These are phyloP conservation scores for Malurus elegans DNA, from an alignment of 2,113 vertebrate species.

Conservation along the genomic window DNA sequence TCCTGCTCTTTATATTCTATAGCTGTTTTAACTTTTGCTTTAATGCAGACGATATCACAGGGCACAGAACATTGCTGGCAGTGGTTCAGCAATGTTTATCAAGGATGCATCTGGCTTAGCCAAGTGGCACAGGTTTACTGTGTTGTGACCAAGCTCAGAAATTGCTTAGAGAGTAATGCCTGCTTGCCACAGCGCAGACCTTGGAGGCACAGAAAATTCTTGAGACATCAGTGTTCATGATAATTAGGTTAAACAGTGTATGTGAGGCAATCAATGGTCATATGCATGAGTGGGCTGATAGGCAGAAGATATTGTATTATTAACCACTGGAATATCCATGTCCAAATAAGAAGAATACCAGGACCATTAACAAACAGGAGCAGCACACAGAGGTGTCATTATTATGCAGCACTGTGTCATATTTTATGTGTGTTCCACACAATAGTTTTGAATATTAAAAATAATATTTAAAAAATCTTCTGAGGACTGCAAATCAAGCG, in stretches of 20 bases:
- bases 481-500: neutral
- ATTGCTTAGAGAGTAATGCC: neutral
- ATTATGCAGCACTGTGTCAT: neutral
- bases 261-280: conserved; percentile 41
- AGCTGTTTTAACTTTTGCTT: neutral
- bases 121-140: neutral
- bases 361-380: conserved; percentile 6
- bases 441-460: neutral
- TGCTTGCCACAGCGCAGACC: neutral
- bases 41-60: neutral
- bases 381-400: neutral
- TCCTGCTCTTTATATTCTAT: neutral
- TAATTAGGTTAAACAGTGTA: conserved; percentile 41
- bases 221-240: conserved; percentile 1
- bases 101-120: neutral
- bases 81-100: neutral
- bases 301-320: neutral
- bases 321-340: conserved; percentile 19
- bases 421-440: neutral
- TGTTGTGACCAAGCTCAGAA: neutral
- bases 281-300: conserved; percentile 32
- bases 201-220: neutral
- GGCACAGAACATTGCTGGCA: neutral
- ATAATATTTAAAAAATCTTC: neutral
- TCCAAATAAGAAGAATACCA: neutral